Evolutionary conservation across 2,797 vertebrate genomes (phyloP), one percentile per base, ranked within the genome.

Genomic region (Halcyon chelicuti): DNA sequence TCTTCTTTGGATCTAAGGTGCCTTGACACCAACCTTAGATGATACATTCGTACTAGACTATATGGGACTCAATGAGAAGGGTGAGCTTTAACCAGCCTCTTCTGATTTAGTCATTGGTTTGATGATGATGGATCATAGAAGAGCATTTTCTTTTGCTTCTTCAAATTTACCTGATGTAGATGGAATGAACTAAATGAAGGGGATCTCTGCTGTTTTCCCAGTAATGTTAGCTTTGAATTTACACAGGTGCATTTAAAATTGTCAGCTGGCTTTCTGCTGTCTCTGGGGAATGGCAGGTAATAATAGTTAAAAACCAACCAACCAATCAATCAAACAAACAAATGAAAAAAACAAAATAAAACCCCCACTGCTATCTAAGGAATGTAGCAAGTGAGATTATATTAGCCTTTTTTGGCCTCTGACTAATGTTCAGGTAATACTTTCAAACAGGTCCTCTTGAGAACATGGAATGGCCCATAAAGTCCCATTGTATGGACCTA

Each of bases 261-360:
- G 17, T 52, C 74, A 65, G 19, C 13, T 62, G 29, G 5, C 37
- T 86, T 86, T 31, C 29, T 89, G n/a, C 10, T 91, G 55, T 19
- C 51, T 91, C 92, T 78, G n/a, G 19, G 23, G 10, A 77, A 58
- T 19, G 54, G 15, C 16, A 81, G 16, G 7, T 67, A 4, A 21
- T 55, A 74, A 35, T 31, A 84, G 26, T 44, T 22, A 25, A 63
- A 40, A 90, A 65, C 3, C 2, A 4, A 31, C 1, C 37, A 55
- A 60, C 3, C 2, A 4, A 31, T 1, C 37, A 55, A 60, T 6
- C 10, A 44, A 62, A 20, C 14, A 47, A 42, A 1, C 3, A 61
- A 29, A 29, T 25, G 55, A 73, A 7, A 1, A 2, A 52, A 22
- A 3, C n/a, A 57, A 31, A 2, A 6, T 5, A 21, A 8, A 1